A percentile compares a stretch with the other conserved stretches of the same genome.
phyloP scores from a whole-genome alignment of 2,888 invertebrate species.

The Metellina segmentata region DNA sequence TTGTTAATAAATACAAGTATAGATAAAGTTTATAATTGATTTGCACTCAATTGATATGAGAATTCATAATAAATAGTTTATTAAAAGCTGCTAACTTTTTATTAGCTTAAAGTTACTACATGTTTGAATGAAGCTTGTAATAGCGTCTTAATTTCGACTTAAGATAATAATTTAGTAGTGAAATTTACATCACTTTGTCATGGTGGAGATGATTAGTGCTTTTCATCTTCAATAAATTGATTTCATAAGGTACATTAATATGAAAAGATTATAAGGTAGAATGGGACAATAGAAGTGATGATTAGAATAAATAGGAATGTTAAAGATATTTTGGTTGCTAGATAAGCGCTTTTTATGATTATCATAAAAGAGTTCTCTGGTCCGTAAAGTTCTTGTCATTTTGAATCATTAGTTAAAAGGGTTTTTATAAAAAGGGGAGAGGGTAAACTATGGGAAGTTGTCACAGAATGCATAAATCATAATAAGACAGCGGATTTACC shows the following conservation, averaged over 20 bases:
- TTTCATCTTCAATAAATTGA: slow-evolving; percentile 9
- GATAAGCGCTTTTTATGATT: too few relatives aligned
- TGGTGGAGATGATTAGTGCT: neutral
- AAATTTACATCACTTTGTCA: neutral
- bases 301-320: too few relatives aligned
- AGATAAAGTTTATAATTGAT: neutral
- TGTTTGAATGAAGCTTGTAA: neutral
- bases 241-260: neutral
- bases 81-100: slow-evolving; percentile 17
- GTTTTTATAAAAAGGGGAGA: too few relatives aligned
- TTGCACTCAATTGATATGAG: neutral
- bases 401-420: too few relatives aligned
- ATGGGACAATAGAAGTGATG: too few relatives aligned
- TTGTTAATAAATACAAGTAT: slow-evolving; percentile 7
- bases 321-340: too few relatives aligned
- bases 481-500: neutral
- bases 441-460: too few relatives aligned
- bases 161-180: neutral
- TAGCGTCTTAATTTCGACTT: neutral
- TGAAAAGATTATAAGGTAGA: neutral
- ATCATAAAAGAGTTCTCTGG: too few relatives aligned
- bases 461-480: neutral
- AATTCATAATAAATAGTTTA: neutral
- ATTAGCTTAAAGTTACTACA: neutral
- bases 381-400: too few relatives aligned